These are phyloP conservation scores for Protomyctophum bolini DNA, from an alignment of 2,113 vertebrate genomes.

Conservation along the genomic window DNA sequence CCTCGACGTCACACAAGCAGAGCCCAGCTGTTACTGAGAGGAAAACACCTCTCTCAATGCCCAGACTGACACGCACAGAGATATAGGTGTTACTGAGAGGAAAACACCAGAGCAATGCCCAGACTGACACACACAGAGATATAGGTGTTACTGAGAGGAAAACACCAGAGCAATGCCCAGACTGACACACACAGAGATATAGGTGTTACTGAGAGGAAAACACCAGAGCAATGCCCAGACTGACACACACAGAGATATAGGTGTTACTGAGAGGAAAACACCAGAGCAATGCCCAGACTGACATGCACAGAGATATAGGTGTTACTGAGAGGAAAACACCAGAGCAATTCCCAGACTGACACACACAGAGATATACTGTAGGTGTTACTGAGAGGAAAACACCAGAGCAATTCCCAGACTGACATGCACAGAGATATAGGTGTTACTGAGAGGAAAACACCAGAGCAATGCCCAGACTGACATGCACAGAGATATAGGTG, in stretches of 20 bases:
- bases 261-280: too few relatives aligned
- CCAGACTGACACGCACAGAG: slow-evolving; percentile 38
- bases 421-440: slow-evolving; percentile 23
- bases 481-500: slow-evolving; percentile 7
- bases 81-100: too few relatives aligned
- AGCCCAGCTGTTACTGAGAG: slow-evolving; percentile 77
- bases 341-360: slow-evolving; percentile 54
- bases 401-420: slow-evolving; percentile 53
- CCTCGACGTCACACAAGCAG: slow-evolving; percentile 69
- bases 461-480: slow-evolving; percentile 53
- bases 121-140: slow-evolving; percentile 35
- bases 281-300: slow-evolving; percentile 52
- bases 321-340: too few relatives aligned
- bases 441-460: too few relatives aligned
- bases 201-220: too few relatives aligned
- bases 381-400: too few relatives aligned
- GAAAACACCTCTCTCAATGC: slow-evolving; percentile 60
- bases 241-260: slow-evolving; percentile 31
- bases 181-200: slow-evolving; percentile 38
- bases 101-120: slow-evolving; percentile 57
- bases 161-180: slow-evolving; percentile 54
- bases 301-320: slow-evolving; percentile 14
- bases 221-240: slow-evolving; percentile 51
- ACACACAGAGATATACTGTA: slow-evolving; percentile 18
- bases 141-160: too few relatives aligned